Evolutionary conservation across 2,113 vertebrate genomes (phyloP).

Genomic region (Corynorhinus townsendii): DNA sequence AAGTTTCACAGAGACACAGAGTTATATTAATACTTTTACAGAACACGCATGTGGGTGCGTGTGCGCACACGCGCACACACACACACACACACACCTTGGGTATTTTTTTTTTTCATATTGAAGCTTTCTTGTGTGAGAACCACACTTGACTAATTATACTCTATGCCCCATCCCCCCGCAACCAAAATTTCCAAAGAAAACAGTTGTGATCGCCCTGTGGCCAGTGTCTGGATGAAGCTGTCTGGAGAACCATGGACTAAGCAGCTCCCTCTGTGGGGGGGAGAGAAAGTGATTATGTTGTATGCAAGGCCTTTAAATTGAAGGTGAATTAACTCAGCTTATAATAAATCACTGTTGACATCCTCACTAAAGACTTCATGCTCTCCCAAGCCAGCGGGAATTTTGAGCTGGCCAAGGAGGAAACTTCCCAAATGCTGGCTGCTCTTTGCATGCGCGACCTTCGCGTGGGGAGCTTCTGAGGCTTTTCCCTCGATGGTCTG

Average conservation of each 20-base stretch:
- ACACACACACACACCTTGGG: not conserved
- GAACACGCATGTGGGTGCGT: not conserved
- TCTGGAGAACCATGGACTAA: conserved; percentile 52
- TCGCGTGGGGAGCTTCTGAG: conserved; percentile 3
- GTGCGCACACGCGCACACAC: not conserved
- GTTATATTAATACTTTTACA: not conserved
- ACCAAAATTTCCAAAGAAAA: conserved; percentile 74
- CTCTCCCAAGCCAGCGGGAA: conserved; percentile 47
- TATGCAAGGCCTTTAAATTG: conserved; percentile 33
- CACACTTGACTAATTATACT: conserved; percentile 70
- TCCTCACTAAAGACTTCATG: conserved; percentile 32
- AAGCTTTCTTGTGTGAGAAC: conserved; percentile 55
- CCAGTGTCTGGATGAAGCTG: conserved; percentile 50
- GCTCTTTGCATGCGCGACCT: not conserved
- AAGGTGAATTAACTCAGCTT: conserved; percentile 64
- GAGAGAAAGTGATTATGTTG: conserved; percentile 46
- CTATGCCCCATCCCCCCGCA: not conserved
- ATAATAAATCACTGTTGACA: conserved; percentile 63
- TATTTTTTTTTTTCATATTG: not conserved
- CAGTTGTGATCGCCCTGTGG: conserved; percentile 55
- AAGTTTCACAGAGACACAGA: not conserved
- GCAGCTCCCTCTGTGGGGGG: conserved; percentile 47
- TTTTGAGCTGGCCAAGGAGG: not conserved
- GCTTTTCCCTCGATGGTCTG: not conserved
- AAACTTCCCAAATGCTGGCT: conserved; percentile 9